Evolutionary conservation across 2,113 vertebrate species (phyloP).

Genomic region (Platanista minor): DNA sequence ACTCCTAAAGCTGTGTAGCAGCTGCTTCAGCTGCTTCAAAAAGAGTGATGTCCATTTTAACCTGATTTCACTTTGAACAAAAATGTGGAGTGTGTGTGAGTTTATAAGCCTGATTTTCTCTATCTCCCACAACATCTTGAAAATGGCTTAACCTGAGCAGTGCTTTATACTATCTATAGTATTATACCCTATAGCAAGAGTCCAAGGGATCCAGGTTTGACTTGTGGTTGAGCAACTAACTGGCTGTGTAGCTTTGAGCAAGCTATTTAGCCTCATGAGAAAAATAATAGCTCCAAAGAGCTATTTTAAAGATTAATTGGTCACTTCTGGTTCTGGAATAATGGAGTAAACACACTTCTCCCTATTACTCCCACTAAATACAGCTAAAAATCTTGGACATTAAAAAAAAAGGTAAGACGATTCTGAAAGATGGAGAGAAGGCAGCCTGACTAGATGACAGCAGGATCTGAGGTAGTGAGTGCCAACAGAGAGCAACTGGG

Average conservation of each 20-base stretch:
- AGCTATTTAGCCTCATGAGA: conserved; percentile 13
- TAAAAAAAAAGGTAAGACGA: neutral
- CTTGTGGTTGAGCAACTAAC: neutral
- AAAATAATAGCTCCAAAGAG: neutral
- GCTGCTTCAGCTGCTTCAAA: neutral
- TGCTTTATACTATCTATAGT: neutral
- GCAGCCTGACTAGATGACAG: neutral
- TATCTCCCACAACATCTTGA: neutral
- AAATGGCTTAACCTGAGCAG: neutral
- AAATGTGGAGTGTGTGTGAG: neutral
- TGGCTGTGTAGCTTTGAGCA: neutral
- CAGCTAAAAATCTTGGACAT: neutral
- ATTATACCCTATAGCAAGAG: neutral
- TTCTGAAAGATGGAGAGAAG: neutral
- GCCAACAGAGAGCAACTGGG: neutral
- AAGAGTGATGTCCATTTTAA: neutral
- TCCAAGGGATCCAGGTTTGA: neutral
- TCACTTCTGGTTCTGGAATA: neutral
- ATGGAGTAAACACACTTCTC: neutral
- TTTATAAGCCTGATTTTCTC: neutral
- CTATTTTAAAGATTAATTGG: neutral
- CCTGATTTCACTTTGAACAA: neutral
- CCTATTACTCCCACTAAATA: neutral
- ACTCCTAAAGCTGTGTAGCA: neutral
- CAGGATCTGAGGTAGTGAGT: neutral